Base-by-base conservation (phyloP, 1,140 invertebrate genomes). In the Drosophila navojoa region DNA sequence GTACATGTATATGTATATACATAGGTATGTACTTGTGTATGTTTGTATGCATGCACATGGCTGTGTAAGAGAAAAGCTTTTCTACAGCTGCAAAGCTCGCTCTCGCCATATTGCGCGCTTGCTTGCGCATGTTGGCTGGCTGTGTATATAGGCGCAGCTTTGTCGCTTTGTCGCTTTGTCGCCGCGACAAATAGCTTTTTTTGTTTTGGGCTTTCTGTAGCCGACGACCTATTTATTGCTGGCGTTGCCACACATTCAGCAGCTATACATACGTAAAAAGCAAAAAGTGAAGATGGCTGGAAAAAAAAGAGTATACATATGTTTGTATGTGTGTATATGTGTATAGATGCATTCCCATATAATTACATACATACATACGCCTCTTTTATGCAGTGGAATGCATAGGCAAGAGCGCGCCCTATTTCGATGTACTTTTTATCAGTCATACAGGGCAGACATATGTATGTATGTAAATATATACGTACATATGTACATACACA, bases 221-320 rank as follows among this genome's bases (percentile, higher is more conserved):
- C 32, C 44, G 52, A 42, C 72, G 72, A 75, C 72, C 72, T 75
- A 75, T 71, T 75, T 75, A 64, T 70, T 70, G 63, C 63, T 38
- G 27, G 67, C 58, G 22, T 49, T 61, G 59, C 60, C 50, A 49
- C 38, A 49, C 55, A 10, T 35, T 52, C 50, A 40, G 27, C 40
- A 61, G 59, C 45, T 61, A 58, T 42, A 73, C 19, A 62, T 11
- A 40, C 32, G 13, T n/a, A 32, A 9, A 50, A 19, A 40, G 50
- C 42, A 5, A n/a, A n/a, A 10, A 6, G 49, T 1, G n/a, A 29
- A 52, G 49, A n/a, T 29, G 22, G 22, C 19, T 25, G 3, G 11
- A 27, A 27, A 38, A 38, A 60, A 27, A 9, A 32, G 32, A 32
- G 9, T 32, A 32, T 32, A 2, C 32, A 32, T 32, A 6, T 32